A percentile compares a stretch with the other conserved stretches of the same genome.
Conservation (phyloP, 2,888 invertebrate genomes). For the Tholera decimalis region DNA sequence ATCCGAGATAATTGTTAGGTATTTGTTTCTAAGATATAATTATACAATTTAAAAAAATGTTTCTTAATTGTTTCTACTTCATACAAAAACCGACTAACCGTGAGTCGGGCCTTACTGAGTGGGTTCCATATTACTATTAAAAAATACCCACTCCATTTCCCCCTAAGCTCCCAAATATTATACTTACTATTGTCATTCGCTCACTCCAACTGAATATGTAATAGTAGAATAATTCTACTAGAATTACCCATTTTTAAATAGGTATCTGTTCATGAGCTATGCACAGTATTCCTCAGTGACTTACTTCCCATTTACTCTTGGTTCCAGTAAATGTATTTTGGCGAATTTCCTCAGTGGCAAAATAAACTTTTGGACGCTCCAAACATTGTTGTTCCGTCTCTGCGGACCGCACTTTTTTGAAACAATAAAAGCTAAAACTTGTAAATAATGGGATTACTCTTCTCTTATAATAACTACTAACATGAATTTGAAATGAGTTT, state of each 20-base stretch:
- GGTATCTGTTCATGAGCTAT: conserved; percentile 30
- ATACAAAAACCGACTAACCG: too few relatives aligned
- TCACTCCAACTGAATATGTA: conserved; percentile 15
- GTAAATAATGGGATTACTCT: conserved; percentile 57
- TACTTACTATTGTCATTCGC: neutral
- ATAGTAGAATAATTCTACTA: conserved; percentile 12
- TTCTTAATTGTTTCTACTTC: neutral
- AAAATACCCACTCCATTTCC: too few relatives aligned
- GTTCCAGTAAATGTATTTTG: conserved; percentile 70
- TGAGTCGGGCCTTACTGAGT: too few relatives aligned
- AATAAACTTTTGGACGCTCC: conserved; percentile 66
- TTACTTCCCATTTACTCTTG: conserved; percentile 63
- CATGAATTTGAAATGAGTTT: conserved; percentile 15
- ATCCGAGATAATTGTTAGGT: conserved; percentile 25
- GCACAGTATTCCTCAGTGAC: conserved; percentile 56
- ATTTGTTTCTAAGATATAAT: conserved; percentile 11
- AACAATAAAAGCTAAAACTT: conserved; percentile 61
- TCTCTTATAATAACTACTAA: conserved; percentile 24
- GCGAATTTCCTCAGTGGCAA: conserved; percentile 60
- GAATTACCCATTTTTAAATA: conserved; percentile 27
- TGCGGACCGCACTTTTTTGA: conserved; percentile 55
- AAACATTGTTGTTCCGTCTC: conserved; percentile 60
- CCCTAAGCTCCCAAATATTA: too few relatives aligned
- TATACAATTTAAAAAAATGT: neutral
- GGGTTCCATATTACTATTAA: too few relatives aligned